These are phyloP conservation scores for Endomychus coccineus DNA, from an alignment of 2,888 invertebrate species.

Conservation along the genomic window DNA sequence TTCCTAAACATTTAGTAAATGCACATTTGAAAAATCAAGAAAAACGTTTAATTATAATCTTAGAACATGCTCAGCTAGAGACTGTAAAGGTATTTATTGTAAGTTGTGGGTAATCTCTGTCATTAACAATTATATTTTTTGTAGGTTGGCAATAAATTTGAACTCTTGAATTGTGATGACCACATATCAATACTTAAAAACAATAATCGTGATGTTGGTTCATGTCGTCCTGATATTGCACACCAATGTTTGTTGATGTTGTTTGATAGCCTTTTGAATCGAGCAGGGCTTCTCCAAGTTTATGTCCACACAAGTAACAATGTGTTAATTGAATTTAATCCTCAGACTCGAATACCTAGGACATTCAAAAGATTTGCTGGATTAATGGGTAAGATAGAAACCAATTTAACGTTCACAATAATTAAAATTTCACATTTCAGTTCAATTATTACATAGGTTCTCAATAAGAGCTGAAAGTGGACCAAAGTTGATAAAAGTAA, in stretches of 20 bases:
- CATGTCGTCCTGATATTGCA: slow-evolving; percentile 92
- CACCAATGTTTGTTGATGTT: slow-evolving; percentile 97
- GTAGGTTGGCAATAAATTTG: slow-evolving; percentile 80
- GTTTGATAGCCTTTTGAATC: slow-evolving; percentile 93
- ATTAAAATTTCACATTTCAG: slow-evolving; percentile 49
- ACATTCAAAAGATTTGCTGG: slow-evolving; percentile 97
- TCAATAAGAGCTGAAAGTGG: slow-evolving; percentile 86
- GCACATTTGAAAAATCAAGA: slow-evolving; percentile 74
- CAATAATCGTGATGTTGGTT: slow-evolving; percentile 77
- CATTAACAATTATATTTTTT: slow-evolving; percentile 16
- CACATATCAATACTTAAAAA: slow-evolving; percentile 78
- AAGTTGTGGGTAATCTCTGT: not conserved
- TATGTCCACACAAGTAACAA: slow-evolving; percentile 87
- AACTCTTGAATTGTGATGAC: slow-evolving; percentile 90
- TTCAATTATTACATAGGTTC: slow-evolving; percentile 93
- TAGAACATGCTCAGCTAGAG: slow-evolving; percentile 93
- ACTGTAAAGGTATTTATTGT: slow-evolving; percentile 95
- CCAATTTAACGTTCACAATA: slow-evolving; percentile 1
- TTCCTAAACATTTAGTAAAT: slow-evolving; percentile 70
- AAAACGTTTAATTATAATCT: slow-evolving; percentile 83
- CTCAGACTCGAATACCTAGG: slow-evolving; percentile 93
- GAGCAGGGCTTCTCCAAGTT: slow-evolving; percentile 93
- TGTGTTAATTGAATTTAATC: slow-evolving; percentile 91
- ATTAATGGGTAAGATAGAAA: slow-evolving; percentile 68
- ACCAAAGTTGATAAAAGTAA: slow-evolving; percentile 86